Base-by-base conservation (phyloP, 2,888 invertebrate species). In the Eilema griseolum region DNA sequence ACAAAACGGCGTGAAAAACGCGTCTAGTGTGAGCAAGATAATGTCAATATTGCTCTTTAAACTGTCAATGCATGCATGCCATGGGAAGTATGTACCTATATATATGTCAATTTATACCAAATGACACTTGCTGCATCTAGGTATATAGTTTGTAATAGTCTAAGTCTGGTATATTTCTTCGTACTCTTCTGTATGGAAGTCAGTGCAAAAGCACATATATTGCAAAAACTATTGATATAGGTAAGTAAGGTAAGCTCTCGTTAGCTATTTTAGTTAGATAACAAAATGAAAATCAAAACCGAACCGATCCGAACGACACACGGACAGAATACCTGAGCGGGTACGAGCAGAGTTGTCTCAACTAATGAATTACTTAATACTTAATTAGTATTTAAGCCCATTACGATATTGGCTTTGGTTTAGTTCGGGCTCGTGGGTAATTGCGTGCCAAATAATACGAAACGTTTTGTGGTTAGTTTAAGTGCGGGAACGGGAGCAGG, bases 291-390 rank as follows among this genome's bases (percentile, higher is more conserved):
- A 52, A 5, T 3, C 5, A 52, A 33, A 61, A 0, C n/a, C n/a
- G n/a, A n/a, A n/a, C n/a, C n/a, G 16, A 14, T 28, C 26, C 46
- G 28, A 20, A 28, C 10, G 14, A 37, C 16, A 37, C 23, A 23
- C n/a, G 23, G 0, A 24, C 37, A 62, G 23, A 46, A 28, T 63
- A 63, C 20, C 63, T 41, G 62, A 46, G 16, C 26, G 24, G 20
- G 41, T 3, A 11, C 63, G 57, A 24, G 12, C 41, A 20, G 24
- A 41, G 20, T 26, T 46, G 41, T 24, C 20, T 26, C 14, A 26
- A 46, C 26, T 63, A 63, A 63, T 46, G 26, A 63, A 63, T 28
- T 61, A 61, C 23, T 24, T 57, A 57, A 57, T 63, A 20, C 63
- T 46, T 63, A 63, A 63, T 63, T 63, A 26, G 12, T 24, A 46